Base-by-base conservation (phyloP, 1,140 invertebrate species). In the Samia ricini region DNA sequence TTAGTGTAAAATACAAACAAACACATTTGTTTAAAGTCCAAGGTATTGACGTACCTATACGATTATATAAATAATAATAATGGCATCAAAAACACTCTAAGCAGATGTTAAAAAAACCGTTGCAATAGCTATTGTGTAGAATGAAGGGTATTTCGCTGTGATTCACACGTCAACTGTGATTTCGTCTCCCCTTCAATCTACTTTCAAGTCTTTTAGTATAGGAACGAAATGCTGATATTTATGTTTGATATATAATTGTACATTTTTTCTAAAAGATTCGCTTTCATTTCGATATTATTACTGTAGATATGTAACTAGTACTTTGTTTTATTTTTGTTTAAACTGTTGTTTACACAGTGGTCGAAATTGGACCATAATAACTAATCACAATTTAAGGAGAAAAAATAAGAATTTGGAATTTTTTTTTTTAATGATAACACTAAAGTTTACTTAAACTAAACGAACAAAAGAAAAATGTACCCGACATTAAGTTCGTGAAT, bases 81-180 rank as follows among this genome's bases (percentile, higher is more conserved):
- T 66, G 62, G 58, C 42, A 66, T 70, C 59, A 67, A 60, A 51
- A 66, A 60, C 61, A 21, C 50, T 10, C 19, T 52, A 65, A 70
- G 86, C 86, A 89, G 86, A 88, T 89, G 85, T 82, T 80, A 69
- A 79, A n/a, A n/a, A 84, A 88, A 85, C 87, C 85, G 87, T 89
- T 89, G 85, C 83, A 81, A 76, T 75, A 69, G 76, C 79, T 75
- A 80, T 89, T 89, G 77, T 89, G 56, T 62, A 70, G 19, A 78
- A 66, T 75, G 74, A 74, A 79, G 73, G 73, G 74, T 61, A 62
- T n/a, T n/a, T n/a, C n/a, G n/a, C n/a, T n/a, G n/a, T n/a, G n/a
- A n/a, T 74, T 76, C 56, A 71, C 69, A 64, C 63, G 70, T 57
- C 56, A 65, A 62, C 71, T 68, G 72, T 79, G 77, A 82, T 82